Conservation (phyloP, 2,888 invertebrate genomes). For the Ormia ochracea region DNA sequence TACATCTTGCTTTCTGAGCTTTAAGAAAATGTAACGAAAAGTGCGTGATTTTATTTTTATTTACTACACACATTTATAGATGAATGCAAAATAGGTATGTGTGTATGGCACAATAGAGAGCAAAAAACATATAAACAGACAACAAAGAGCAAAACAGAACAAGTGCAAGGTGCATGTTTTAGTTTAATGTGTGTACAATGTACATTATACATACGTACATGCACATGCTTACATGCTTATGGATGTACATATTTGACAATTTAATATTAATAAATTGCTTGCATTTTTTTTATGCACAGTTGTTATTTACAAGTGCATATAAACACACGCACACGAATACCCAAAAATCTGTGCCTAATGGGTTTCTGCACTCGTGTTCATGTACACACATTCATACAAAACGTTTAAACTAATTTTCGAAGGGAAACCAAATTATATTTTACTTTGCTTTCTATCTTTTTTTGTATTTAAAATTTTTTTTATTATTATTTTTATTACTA, state of each 20-base stretch:
- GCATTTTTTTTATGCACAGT: background rate
- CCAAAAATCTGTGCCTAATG: background rate
- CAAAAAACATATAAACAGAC: slow-evolving; percentile 19
- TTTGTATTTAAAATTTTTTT: background rate
- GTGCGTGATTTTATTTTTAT: slow-evolving; percentile 53
- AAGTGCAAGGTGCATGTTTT: slow-evolving; percentile 59
- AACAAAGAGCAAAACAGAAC: slow-evolving; percentile 25
- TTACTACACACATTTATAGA: no score
- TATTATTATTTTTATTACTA: background rate
- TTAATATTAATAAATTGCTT: background rate
- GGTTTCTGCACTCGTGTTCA: slow-evolving; percentile 1
- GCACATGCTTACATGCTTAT: background rate
- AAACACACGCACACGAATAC: background rate
- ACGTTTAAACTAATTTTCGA: slow-evolving; percentile 23
- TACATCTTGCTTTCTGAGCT: slow-evolving; percentile 36
- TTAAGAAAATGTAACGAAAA: slow-evolving; percentile 12
- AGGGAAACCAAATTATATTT: background rate
- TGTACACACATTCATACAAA: background rate
- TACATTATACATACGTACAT: no score
- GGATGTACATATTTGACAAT: background rate
- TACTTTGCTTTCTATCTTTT: background rate
- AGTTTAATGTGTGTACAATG: background rate
- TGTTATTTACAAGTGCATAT: background rate
- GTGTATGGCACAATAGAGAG: slow-evolving; percentile 24
- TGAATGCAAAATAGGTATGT: background rate